Percentiles rank a stretch among this genome's conserved stretches.
phyloP scores from a whole-genome alignment of 2,888 invertebrate genomes.

The Willowsia nigromaculata region DNA sequence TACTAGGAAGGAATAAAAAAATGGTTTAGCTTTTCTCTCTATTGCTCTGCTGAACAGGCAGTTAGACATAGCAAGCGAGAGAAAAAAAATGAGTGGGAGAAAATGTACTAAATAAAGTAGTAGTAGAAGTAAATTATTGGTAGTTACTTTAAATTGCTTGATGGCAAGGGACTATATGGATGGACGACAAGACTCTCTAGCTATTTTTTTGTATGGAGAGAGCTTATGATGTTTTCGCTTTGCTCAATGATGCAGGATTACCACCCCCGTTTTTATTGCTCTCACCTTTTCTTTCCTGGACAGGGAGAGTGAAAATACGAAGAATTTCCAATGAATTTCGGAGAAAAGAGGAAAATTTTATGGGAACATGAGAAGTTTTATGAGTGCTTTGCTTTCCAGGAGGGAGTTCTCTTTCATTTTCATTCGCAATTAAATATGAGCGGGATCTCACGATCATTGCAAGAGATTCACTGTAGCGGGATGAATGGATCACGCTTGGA shows the following conservation, averaged over 20 bases:
- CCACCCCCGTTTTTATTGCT: no score
- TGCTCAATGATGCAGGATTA: no score
- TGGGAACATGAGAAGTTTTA: slow-evolving; percentile 23
- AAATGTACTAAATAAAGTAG: slow-evolving; percentile 14
- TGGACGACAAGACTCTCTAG: not conserved
- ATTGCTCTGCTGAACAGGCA: not conserved
- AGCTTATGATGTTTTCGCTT: no score
- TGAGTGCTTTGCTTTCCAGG: not conserved
- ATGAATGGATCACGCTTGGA: not conserved
- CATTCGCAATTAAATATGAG: slow-evolving; percentile 42
- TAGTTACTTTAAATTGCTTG: slow-evolving; percentile 26
- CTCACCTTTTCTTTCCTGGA: slow-evolving; percentile 9
- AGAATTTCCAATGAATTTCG: not conserved
- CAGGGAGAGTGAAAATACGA: not conserved
- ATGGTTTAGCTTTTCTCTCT: not conserved
- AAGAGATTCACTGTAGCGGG: not conserved
- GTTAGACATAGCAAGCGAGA: not conserved
- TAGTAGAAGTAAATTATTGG: slow-evolving; percentile 33
- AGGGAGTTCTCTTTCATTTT: slow-evolving; percentile 20
- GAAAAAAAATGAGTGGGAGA: not conserved
- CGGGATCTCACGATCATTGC: not conserved
- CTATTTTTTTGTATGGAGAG: no score
- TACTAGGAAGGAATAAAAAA: no score
- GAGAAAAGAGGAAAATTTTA: not conserved
- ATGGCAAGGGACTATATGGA: not conserved